These are phyloP conservation scores for Cyphomyrus discorhynchus DNA, from an alignment of 2,113 vertebrate genomes.

Conservation along the genomic window DNA sequence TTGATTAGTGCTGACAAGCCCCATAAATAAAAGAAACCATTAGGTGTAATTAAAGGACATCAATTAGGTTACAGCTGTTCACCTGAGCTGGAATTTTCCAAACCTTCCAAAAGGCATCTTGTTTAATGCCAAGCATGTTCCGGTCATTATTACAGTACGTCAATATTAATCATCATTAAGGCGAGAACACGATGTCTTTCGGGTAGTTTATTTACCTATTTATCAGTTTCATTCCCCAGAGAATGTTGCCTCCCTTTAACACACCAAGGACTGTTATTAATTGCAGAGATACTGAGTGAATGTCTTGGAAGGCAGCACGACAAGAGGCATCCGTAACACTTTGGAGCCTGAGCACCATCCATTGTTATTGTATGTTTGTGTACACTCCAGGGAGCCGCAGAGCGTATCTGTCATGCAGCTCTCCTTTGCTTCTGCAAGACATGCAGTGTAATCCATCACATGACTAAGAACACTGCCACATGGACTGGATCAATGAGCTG, in stretches of 20 bases:
- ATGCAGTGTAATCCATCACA: neutral
- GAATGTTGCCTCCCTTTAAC: neutral
- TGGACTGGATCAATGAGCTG: neutral
- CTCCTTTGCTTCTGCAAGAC: neutral
- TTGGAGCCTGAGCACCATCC: neutral
- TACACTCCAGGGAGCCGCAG: neutral
- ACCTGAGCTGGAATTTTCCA: neutral
- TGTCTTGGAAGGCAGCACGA: neutral
- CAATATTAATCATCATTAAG: neutral
- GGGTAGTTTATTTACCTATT: neutral
- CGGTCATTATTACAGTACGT: neutral
- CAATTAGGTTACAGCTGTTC: conserved; percentile 5
- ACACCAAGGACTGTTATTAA: neutral
- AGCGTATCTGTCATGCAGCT: neutral
- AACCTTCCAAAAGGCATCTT: neutral
- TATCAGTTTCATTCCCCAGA: neutral
- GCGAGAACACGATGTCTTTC: neutral
- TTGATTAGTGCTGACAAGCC: neutral
- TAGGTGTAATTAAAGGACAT: neutral
- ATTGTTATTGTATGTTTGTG: neutral
- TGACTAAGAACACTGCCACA: neutral
- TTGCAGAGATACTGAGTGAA: neutral
- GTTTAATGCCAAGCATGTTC: neutral
- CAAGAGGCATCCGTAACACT: neutral
- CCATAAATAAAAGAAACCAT: neutral